Percentiles rank a stretch among this genome's conserved stretches.
These are phyloP conservation scores for Leucania comma DNA, from an alignment of 2,888 invertebrate species.

Conservation along the genomic window DNA sequence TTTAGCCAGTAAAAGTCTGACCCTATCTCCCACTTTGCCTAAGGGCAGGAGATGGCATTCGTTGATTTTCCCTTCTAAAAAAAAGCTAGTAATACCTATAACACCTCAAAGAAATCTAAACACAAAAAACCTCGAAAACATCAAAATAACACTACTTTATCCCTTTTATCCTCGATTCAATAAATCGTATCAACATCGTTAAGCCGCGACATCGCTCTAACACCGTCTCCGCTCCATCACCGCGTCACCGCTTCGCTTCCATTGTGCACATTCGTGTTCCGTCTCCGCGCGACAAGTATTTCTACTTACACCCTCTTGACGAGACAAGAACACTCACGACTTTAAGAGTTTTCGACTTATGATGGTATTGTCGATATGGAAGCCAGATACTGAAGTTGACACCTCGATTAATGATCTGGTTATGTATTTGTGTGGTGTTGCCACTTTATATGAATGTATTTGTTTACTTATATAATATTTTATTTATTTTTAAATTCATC, in stretches of 20 bases:
- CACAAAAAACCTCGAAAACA: background rate
- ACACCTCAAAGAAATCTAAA: background rate
- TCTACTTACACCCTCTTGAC: constrained; percentile 35
- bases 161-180: background rate
- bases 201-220: background rate
- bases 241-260: background rate
- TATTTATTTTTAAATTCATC: no score
- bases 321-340: constrained; percentile 13
- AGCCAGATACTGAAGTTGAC: background rate
- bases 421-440: no score
- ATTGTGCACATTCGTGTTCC: constrained; percentile 4
- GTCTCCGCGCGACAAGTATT: constrained; percentile 32
- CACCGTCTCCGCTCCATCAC: background rate
- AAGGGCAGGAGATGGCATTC: no score
- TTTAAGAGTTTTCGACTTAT: constrained; percentile 21
- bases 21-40: no score
- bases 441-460: no score
- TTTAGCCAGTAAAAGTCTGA: no score
- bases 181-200: constrained; percentile 8
- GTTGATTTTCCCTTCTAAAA: no score
- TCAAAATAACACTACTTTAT: background rate
- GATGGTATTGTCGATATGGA: background rate
- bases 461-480: no score
- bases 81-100: no score
- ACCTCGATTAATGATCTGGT: background rate